Percentiles rank a stretch among this genome's conserved stretches.
Conservation (phyloP, 2,797 vertebrate species). For the Hozukius guyotensis region DNA sequence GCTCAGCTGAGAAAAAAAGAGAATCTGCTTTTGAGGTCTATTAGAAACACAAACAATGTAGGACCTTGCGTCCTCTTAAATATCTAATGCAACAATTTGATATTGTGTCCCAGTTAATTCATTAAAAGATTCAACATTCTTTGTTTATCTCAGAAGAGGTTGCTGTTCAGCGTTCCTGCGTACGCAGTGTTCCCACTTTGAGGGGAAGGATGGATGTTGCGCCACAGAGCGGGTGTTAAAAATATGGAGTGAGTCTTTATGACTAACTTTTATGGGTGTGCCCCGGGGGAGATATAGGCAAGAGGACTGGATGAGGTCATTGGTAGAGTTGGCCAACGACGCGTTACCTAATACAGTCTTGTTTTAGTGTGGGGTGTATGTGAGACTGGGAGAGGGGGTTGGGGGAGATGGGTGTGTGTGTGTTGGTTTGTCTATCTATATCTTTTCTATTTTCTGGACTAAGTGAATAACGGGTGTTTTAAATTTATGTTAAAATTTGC, state of each 20-base stretch:
- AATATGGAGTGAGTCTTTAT: slow-evolving; percentile 51
- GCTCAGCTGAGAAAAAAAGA: slow-evolving; percentile 17
- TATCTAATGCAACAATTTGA: neutral
- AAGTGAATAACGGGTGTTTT: too few relatives aligned
- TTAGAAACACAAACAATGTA: neutral
- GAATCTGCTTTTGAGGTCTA: neutral
- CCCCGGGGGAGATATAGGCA: slow-evolving; percentile 36
- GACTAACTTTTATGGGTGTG: slow-evolving; percentile 48
- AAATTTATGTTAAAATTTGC: too few relatives aligned
- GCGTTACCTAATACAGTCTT: slow-evolving; percentile 42
- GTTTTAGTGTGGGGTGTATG: slow-evolving; percentile 23
- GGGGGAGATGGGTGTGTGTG: neutral
- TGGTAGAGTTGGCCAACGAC: slow-evolving; percentile 38
- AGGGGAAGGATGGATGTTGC: neutral
- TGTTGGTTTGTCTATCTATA: neutral
- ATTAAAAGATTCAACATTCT: neutral
- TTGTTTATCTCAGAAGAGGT: neutral
- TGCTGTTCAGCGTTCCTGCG: neutral
- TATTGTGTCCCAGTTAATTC: neutral
- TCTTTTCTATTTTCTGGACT: neutral
- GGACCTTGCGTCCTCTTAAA: neutral
- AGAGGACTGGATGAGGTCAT: slow-evolving; percentile 50
- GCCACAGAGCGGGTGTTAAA: slow-evolving; percentile 27
- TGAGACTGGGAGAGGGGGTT: neutral
- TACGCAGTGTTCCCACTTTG: slow-evolving; percentile 6